Conservation (phyloP, 2,797 vertebrate species). For the Eleutherodactylus coqui region DNA sequence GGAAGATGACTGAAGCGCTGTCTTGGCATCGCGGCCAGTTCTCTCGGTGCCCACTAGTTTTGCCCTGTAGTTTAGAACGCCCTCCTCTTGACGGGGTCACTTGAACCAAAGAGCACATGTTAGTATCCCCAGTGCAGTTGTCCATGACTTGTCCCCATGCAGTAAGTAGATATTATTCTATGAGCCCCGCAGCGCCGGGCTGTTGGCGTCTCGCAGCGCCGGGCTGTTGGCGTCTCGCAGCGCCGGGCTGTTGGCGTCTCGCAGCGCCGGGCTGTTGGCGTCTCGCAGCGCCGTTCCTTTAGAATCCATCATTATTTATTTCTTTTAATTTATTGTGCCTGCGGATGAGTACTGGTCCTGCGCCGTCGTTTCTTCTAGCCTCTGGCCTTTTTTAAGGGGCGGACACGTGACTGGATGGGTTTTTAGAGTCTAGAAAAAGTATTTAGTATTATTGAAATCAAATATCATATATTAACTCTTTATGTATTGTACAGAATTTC, state of each 20-base stretch:
- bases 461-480: not conserved
- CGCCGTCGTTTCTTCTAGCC: not conserved
- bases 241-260: no score
- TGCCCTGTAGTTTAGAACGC: not conserved
- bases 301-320: constrained; percentile 24
- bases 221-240: no score
- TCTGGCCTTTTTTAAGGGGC: not conserved
- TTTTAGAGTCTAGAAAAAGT: not conserved
- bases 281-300: not conserved
- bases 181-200: not conserved
- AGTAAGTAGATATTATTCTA: not conserved
- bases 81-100: not conserved
- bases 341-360: not conserved
- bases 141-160: not conserved
- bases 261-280: no score
- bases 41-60: no score
- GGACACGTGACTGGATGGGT: not conserved
- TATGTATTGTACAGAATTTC: not conserved
- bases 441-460: not conserved
- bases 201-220: no score
- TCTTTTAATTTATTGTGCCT: constrained; percentile 27
- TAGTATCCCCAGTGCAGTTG: not conserved
- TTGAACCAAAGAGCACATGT: not conserved
- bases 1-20: not conserved
- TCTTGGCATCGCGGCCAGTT: not conserved